A percentile compares a stretch with the other conserved stretches of the same genome.
phyloP scores from a whole-genome alignment of 2,888 invertebrate species.

The Augiades crinisus region DNA sequence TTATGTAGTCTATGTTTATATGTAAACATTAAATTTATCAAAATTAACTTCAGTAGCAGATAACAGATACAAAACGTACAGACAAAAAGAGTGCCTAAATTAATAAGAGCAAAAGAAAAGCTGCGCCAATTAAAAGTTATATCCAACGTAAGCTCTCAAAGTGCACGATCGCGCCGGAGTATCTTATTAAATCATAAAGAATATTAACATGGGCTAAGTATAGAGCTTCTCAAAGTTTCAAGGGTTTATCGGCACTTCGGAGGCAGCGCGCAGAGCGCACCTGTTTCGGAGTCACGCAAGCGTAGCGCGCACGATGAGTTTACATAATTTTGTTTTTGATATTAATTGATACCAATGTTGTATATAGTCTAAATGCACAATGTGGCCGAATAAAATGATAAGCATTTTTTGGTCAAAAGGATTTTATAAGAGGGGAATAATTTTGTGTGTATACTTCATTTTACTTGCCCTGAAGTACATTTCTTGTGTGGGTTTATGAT shows the following conservation, averaged over 20 bases:
- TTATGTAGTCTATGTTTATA: too few species aligned
- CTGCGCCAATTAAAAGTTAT: slow-evolving; percentile 31
- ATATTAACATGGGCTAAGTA: slow-evolving; percentile 32
- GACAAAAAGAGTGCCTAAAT: background rate
- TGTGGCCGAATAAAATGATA: too few species aligned
- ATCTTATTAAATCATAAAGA: slow-evolving; percentile 19
- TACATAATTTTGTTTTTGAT: slow-evolving; percentile 38
- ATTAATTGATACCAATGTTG: background rate
- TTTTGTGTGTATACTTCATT: too few species aligned
- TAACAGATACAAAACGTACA: background rate
- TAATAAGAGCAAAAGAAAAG: background rate
- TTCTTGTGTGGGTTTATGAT: too few species aligned
- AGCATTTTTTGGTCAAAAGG: too few species aligned
- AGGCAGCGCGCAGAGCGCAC: slow-evolving; percentile 42
- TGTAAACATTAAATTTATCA: too few species aligned
- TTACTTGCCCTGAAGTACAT: too few species aligned
- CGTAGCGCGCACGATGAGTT: slow-evolving; percentile 32
- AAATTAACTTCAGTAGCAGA: background rate
- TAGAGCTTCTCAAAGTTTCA: slow-evolving; percentile 40
- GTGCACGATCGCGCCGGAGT: slow-evolving; percentile 13
- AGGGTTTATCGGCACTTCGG: slow-evolving; percentile 36
- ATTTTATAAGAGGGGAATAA: too few species aligned
- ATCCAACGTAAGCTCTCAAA: slow-evolving; percentile 31
- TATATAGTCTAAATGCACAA: too few species aligned
- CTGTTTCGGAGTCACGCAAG: slow-evolving; percentile 51